Evolutionary conservation across 2,888 invertebrate species (phyloP).

Genomic region (Venustoraphidia nigricollis): DNA sequence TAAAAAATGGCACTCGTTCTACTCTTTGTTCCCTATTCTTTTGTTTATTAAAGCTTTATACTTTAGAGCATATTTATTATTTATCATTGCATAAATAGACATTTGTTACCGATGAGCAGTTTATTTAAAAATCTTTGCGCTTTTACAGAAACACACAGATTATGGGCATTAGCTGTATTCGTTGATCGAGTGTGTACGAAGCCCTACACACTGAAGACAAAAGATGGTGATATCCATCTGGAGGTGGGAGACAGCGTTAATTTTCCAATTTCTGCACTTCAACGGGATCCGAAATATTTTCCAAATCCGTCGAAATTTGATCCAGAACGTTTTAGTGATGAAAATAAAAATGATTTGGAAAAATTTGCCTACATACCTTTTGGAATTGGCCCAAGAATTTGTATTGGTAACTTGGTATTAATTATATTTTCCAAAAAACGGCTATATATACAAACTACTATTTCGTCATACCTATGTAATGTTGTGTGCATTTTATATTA

Average conservation of each 20-base stretch:
- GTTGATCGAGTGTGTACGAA: slow-evolving; percentile 34
- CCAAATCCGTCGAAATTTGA: slow-evolving; percentile 36
- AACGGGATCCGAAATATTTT: slow-evolving; percentile 37
- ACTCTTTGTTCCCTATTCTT: too few relatives aligned
- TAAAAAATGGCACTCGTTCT: too few relatives aligned
- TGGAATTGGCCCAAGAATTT: slow-evolving; percentile 28
- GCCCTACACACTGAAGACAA: slow-evolving; percentile 29
- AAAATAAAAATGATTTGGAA: slow-evolving; percentile 32
- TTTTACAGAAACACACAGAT: slow-evolving; percentile 26
- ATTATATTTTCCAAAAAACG: neutral
- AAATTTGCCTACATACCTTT: slow-evolving; percentile 36
- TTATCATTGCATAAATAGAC: too few relatives aligned
- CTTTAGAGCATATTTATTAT: too few relatives aligned
- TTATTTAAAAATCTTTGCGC: neutral
- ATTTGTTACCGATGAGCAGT: too few relatives aligned
- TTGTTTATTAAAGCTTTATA: too few relatives aligned
- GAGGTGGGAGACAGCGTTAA: slow-evolving; percentile 31
- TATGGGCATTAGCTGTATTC: slow-evolving; percentile 30
- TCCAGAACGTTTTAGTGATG: slow-evolving; percentile 37
- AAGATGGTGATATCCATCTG: slow-evolving; percentile 22
- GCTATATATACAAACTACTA: too few relatives aligned
- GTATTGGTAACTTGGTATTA: slow-evolving; percentile 25
- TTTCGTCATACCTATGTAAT: too few relatives aligned
- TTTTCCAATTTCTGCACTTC: slow-evolving; percentile 33
- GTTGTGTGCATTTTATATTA: too few relatives aligned